These are phyloP conservation scores for Sebastes dallii DNA, from an alignment of 2,797 vertebrate genomes.

Conservation along the genomic window DNA sequence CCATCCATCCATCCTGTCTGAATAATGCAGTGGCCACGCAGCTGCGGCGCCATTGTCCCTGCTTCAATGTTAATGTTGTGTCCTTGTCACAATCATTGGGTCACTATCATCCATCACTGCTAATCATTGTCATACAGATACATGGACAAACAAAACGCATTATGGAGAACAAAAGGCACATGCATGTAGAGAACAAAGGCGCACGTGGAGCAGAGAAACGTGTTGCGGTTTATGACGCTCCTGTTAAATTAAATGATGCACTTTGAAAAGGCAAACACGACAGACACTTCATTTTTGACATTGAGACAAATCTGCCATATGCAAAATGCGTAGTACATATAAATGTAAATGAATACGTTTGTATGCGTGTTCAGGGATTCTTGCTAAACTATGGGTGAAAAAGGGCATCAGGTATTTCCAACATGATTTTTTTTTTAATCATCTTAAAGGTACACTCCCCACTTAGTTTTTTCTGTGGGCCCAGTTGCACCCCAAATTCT, in stretches of 20 bases:
- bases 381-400: not conserved
- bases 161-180: conserved; percentile 60
- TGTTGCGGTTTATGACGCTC: conserved; percentile 15
- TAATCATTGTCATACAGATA: conserved; percentile 74
- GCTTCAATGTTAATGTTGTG: conserved; percentile 72
- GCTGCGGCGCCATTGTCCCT: conserved; percentile 67
- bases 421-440: not conserved
- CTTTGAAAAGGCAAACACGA: conserved; percentile 30
- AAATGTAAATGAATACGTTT: not conserved
- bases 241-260: conserved; percentile 26
- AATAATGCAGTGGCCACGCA: conserved; percentile 67
- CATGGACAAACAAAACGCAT: conserved; percentile 56
- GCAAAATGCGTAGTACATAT: not conserved
- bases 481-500: not conserved
- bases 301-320: conserved; percentile 14
- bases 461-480: accelerated
- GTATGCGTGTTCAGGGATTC: not conserved
- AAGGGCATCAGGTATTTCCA: not conserved
- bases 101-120: conserved; percentile 72
- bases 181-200: conserved; percentile 48
- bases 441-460: not conserved
- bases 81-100: conserved; percentile 77
- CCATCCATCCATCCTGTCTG: conserved; percentile 62
- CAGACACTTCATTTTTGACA: not conserved
- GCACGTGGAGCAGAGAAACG: not conserved